Percentiles rank a stretch among this genome's conserved stretches.
These are phyloP conservation scores for Paramacrobiotus metropolitanus DNA, from an alignment of 1,140 invertebrate genomes.

Conservation along the genomic window DNA sequence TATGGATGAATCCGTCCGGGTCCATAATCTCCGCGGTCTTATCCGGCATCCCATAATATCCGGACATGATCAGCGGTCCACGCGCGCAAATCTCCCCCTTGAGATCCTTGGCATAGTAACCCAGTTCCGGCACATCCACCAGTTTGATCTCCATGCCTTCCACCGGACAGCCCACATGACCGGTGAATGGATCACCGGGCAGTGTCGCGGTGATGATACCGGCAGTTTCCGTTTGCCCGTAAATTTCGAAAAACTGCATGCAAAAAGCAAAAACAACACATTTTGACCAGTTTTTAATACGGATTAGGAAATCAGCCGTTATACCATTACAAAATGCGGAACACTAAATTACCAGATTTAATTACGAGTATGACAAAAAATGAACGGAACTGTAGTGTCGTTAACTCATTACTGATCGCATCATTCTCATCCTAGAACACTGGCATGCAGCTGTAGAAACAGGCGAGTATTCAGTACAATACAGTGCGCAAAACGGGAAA, in stretches of 20 bases:
- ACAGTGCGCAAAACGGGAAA: too few relatives aligned
- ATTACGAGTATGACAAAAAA: too few relatives aligned
- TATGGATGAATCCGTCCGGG: constrained; percentile 24
- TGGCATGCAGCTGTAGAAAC: too few relatives aligned
- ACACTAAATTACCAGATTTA: too few relatives aligned
- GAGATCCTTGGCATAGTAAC: constrained; percentile 17
- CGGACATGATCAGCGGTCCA: constrained; percentile 19
- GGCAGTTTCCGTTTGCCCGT: constrained; percentile 17
- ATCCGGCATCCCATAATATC: constrained; percentile 23
- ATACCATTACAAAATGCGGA: too few relatives aligned
- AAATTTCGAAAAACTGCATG: constrained; percentile 16
- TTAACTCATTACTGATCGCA: too few relatives aligned
- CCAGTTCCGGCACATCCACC: constrained; percentile 20
- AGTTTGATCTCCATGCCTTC: constrained; percentile 19
- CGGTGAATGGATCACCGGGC: constrained; percentile 13
- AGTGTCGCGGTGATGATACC: constrained; percentile 16
- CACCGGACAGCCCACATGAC: constrained; percentile 20
- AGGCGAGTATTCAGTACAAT: too few relatives aligned
- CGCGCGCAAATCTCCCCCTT: constrained; percentile 17
- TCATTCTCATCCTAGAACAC: too few relatives aligned
- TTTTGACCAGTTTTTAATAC: constrained; percentile 6
- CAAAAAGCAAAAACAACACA: constrained; percentile 15
- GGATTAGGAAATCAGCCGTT: too few relatives aligned
- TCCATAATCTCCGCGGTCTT: constrained; percentile 25
- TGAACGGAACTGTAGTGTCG: too few relatives aligned